phyloP scores from a whole-genome alignment of 2,888 invertebrate species.

The Aphrophora alni region DNA sequence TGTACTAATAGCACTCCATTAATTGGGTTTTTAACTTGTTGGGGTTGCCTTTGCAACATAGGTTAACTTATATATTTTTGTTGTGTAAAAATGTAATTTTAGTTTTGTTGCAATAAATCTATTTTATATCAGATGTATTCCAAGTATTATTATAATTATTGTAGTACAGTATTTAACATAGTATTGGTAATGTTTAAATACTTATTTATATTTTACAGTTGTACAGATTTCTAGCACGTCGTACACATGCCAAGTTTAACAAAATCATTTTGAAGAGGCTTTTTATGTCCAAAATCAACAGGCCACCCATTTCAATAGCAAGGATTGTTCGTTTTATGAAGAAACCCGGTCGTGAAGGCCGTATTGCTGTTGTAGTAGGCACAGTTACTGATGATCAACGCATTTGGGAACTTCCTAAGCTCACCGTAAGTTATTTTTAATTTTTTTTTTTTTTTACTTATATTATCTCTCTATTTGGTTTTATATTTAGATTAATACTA shows the following conservation, averaged over 20 bases:
- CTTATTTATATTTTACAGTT: constrained; percentile 66
- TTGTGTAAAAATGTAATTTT: too few species aligned
- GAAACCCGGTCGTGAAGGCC: constrained; percentile 83
- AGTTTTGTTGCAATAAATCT: too few species aligned
- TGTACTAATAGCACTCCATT: too few species aligned
- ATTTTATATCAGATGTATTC: too few species aligned
- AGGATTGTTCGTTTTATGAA: constrained; percentile 87
- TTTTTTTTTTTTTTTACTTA: background rate
- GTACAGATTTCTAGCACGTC: constrained; percentile 95
- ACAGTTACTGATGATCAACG: constrained; percentile 95
- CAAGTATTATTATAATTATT: too few species aligned
- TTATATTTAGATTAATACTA: background rate
- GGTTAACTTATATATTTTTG: too few species aligned
- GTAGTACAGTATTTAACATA: background rate
- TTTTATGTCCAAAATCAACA: constrained; percentile 97
- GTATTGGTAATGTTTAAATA: background rate
- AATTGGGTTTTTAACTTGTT: too few species aligned
- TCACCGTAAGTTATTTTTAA: constrained; percentile 66
- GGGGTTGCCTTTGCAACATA: too few species aligned
- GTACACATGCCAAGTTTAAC: constrained; percentile 97
- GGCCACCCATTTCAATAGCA: constrained; percentile 92
- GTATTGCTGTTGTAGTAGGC: constrained; percentile 93
- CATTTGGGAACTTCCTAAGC: constrained; percentile 88
- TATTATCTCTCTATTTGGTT: too few species aligned
- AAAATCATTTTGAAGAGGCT: constrained; percentile 90